Evolutionary conservation across 2,113 vertebrate species (phyloP).

Genomic region (Symphodus melops): DNA sequence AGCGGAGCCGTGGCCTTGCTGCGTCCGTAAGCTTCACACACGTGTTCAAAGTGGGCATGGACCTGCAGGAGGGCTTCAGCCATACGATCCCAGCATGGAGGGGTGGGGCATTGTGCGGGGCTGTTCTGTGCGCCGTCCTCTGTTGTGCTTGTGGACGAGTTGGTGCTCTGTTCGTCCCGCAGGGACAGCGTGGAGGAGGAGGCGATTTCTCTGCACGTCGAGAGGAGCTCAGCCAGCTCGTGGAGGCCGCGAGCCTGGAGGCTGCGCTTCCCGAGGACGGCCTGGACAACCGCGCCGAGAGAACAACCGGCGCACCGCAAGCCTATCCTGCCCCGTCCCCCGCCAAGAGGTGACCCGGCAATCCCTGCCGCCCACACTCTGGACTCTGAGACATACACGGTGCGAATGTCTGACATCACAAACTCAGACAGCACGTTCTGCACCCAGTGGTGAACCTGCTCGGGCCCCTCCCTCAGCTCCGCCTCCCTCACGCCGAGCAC

Average conservation of each 20-base stretch:
- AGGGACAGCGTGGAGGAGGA: conserved; percentile 88
- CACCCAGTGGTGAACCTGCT: conserved; percentile 97
- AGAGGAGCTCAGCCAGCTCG: conserved; percentile 94
- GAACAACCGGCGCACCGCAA: conserved; percentile 95
- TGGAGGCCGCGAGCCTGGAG: conserved; percentile 96
- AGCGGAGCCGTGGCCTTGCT: conserved; percentile 93
- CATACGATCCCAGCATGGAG: conserved; percentile 95
- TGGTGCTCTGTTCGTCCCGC: conserved; percentile 86
- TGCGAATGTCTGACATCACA: conserved; percentile 97
- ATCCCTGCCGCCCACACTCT: conserved; percentile 85
- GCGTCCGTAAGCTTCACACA: conserved; percentile 95
- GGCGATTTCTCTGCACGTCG: conserved; percentile 91
- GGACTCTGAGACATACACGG: conserved; percentile 94
- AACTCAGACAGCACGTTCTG: conserved; percentile 99
- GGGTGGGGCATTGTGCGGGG: conserved; percentile 82
- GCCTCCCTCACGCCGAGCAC: conserved; percentile 93
- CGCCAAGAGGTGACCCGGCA: conserved; percentile 83
- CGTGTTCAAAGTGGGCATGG: conserved; percentile 95
- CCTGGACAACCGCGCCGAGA: conserved; percentile 93
- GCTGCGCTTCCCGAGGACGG: conserved; percentile 93
- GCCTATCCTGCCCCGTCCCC: conserved; percentile 92
- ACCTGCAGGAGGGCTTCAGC: conserved; percentile 95
- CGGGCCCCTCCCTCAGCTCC: conserved; percentile 90
- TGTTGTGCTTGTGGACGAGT: conserved; percentile 68
- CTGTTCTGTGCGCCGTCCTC: conserved; percentile 74